phyloP scores from a whole-genome alignment of 2,113 vertebrate genomes.

The Cyanocitta stelleri region DNA sequence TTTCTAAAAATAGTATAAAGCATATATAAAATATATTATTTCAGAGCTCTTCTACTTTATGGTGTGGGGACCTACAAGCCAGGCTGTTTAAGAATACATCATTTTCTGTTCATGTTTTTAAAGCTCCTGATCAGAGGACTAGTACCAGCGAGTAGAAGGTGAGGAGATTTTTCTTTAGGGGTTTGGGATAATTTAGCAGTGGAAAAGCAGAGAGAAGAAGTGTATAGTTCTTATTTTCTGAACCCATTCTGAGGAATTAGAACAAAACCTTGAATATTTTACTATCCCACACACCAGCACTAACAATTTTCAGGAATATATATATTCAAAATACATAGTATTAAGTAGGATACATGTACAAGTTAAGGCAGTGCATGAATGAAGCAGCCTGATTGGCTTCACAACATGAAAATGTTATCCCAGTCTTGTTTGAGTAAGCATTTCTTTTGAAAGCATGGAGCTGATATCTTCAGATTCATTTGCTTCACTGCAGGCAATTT shows the following conservation, averaged over 20 bases:
- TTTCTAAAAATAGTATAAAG: not conserved
- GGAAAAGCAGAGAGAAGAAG: not conserved
- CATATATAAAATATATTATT: not conserved
- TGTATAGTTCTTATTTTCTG: not conserved
- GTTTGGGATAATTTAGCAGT: not conserved
- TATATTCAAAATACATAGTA: not conserved
- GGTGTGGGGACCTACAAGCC: not conserved
- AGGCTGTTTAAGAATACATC: not conserved
- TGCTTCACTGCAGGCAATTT: slow-evolving; percentile 7
- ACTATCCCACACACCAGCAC: not conserved
- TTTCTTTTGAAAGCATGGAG: not conserved
- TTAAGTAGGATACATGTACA: accelerated
- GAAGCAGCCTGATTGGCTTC: not conserved
- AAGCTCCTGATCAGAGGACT: not conserved
- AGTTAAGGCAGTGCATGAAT: not conserved
- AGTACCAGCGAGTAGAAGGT: not conserved
- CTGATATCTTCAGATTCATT: not conserved
- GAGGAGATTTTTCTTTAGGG: not conserved
- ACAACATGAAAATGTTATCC: not conserved
- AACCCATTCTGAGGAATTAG: not conserved
- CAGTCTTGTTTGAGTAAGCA: not conserved
- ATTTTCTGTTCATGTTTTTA: not conserved
- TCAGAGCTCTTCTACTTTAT: not conserved
- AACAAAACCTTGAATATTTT: not conserved
- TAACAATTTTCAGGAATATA: not conserved